Base-by-base conservation (phyloP, 2,113 vertebrate species). In the Butastur rufipennis region DNA sequence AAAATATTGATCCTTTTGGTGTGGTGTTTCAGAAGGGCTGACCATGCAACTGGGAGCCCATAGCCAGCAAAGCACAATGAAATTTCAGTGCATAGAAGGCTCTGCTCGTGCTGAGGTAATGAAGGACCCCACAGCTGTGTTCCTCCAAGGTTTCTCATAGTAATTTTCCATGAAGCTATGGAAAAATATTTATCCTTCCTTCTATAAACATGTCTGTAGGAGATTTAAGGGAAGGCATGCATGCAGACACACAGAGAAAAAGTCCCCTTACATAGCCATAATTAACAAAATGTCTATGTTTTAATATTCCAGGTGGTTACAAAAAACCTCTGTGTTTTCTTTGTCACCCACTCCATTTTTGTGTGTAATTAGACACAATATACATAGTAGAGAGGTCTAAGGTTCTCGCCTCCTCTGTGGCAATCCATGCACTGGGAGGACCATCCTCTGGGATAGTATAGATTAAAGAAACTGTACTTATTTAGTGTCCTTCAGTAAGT, bases 111-210 rank as follows among this genome's bases (percentile, higher is more conserved):
- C 75, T 95, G 95, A 96, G 84, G 91, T 95, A 96, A 95, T 55
- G 94, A 91, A 91, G 66, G 89, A 93, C 94, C 91, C 91, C 93
- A 90, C 91, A 96, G 91, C 95, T 97, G 96, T 94, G 94, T 75
- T 96, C 94, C 91, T 93, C 89, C 94, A 82, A 91, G 84, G 91
- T 91, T 97, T 95, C 93, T 91, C 58, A 47, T 90, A 94, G 96
- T 96, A 96, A 96, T 96, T 97, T 95, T 97, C 95, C 95, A 89
- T 96, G 93, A 97, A 97, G 91, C 94, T 93, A 96, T 97, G 94
- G 96, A 96, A 97, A 96, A 97, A 97, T 96, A 96, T 97, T 97
- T 97, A 95, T 97, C 71, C 93, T 96, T 96, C 84, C 93, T 96
- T 95, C 87, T 97, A 94, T 97, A 97, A 96, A 96, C 95, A 97